These are phyloP conservation scores for Microctonus aethiopoides DNA, from an alignment of 2,888 invertebrate species.

Conservation along the genomic window DNA sequence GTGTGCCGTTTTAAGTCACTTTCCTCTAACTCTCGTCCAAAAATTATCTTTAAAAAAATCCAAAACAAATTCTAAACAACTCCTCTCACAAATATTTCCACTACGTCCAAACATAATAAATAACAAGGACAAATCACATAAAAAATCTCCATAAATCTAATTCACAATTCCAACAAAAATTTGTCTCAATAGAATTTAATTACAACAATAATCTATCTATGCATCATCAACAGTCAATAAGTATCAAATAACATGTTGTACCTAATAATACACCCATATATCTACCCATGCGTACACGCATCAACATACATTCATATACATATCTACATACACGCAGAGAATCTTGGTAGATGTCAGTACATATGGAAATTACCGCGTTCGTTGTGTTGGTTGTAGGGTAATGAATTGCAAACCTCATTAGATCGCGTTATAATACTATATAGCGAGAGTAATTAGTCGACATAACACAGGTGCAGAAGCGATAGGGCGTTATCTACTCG, in stretches of 20 bases:
- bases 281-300: background rate
- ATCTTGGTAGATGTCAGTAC: constrained; percentile 31
- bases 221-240: background rate
- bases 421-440: constrained; percentile 38
- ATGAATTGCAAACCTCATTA: constrained; percentile 44
- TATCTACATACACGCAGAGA: constrained; percentile 9
- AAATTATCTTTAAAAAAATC: background rate
- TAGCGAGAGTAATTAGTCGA: constrained; percentile 41
- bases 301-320: too few species aligned
- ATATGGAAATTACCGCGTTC: constrained; percentile 39
- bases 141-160: background rate
- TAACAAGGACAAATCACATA: background rate
- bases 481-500: constrained; percentile 40
- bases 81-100: too few species aligned
- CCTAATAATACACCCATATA: background rate
- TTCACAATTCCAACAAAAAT: background rate
- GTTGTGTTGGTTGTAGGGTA: constrained; percentile 26
- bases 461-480: constrained; percentile 33
- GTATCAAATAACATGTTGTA: background rate
- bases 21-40: too few species aligned
- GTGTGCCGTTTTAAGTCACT: too few species aligned
- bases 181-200: too few species aligned
- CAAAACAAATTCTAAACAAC: too few species aligned
- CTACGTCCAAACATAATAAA: background rate
- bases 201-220: background rate